These are phyloP conservation scores for Drosophila mimica DNA, from an alignment of 2,888 invertebrate species.

Conservation along the genomic window DNA sequence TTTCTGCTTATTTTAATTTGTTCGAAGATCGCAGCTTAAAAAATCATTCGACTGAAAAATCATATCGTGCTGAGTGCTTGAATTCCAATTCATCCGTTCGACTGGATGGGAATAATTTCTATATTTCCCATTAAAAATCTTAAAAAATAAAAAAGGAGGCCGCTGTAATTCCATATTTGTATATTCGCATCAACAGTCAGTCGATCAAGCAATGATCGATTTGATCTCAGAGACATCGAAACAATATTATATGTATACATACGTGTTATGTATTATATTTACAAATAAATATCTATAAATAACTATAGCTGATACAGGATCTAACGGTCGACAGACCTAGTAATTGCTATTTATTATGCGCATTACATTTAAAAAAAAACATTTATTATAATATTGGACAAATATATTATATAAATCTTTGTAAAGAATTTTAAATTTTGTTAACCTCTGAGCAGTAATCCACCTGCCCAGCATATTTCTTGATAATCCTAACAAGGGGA, in stretches of 20 bases:
- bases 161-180: not conserved
- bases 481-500: too few relatives aligned
- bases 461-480: too few relatives aligned
- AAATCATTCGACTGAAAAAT: constrained; percentile 68
- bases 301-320: not conserved
- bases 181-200: not conserved
- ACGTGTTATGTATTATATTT: not conserved
- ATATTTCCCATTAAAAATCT: constrained; percentile 4
- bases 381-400: not conserved
- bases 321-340: not conserved
- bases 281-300: not conserved
- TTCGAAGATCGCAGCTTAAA: constrained; percentile 51
- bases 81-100: constrained; percentile 57
- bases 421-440: too few relatives aligned
- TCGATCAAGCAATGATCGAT: not conserved
- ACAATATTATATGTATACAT: not conserved
- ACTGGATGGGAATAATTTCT: constrained; percentile 62
- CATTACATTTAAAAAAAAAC: too few relatives aligned
- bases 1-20: constrained; percentile 65
- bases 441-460: too few relatives aligned
- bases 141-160: not conserved
- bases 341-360: not conserved
- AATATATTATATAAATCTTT: too few relatives aligned
- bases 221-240: not conserved
- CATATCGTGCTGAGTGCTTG: constrained; percentile 61